A percentile compares a stretch with the other conserved stretches of the same genome.
Evolutionary conservation across 2,797 vertebrate genomes (phyloP).

Genomic region (Mus minutoides): DNA sequence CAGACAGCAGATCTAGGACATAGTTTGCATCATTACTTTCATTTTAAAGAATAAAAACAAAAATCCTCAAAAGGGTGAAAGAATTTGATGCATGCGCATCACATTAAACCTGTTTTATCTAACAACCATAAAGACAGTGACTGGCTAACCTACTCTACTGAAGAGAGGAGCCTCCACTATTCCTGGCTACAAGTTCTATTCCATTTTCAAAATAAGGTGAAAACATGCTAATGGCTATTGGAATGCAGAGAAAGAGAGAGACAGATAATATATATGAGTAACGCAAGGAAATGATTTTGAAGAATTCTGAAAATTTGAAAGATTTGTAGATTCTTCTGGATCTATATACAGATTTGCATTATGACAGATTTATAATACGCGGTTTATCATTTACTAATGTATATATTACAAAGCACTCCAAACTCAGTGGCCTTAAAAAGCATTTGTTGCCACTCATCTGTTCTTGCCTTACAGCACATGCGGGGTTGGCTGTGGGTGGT

Average conservation of each 20-base stretch:
- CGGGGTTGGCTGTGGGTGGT: background rate
- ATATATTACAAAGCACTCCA: background rate
- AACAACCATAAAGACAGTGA: background rate
- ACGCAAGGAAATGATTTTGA: constrained; percentile 5
- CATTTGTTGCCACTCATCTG: background rate
- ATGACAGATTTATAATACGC: background rate
- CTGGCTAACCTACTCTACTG: background rate
- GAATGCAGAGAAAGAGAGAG: background rate
- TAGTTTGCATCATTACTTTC: background rate
- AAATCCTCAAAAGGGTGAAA: background rate
- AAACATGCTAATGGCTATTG: background rate
- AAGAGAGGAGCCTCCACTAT: background rate
- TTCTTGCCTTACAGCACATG: background rate
- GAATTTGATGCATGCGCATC: background rate
- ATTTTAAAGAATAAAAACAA: background rate
- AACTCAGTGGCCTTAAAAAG: background rate
- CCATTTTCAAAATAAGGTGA: background rate
- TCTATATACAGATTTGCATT: background rate
- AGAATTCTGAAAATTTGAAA: background rate
- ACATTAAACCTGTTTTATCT: background rate
- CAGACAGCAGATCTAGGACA: background rate
- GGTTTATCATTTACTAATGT: background rate
- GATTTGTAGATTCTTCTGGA: background rate
- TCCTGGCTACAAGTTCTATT: background rate
- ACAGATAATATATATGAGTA: background rate